Base-by-base conservation (phyloP, 1,140 invertebrate species). In the Amphibalanus amphitrite region DNA sequence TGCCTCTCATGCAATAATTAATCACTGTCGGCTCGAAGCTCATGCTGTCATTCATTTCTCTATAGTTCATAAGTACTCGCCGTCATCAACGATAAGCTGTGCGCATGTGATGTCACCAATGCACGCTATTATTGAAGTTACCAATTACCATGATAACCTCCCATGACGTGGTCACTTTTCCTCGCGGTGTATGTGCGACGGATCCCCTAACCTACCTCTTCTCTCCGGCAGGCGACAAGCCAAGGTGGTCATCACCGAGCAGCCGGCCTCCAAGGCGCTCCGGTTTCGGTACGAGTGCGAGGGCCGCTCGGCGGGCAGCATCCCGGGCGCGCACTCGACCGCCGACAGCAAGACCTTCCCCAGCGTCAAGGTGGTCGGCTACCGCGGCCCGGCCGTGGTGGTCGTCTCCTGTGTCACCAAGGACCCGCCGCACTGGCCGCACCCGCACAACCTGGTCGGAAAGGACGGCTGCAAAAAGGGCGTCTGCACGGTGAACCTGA, bases 371-470 rank as follows among this genome's bases (percentile, higher is more conserved):
- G 87, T 97, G 75, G 81, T 85, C 68, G 89, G 88, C 40, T 91
- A 93, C 80, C 84, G 84, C 75, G 93, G 93, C 33, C 84, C 86
- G 71, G 92, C 89, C 20, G 86, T 94, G 40, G 89, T 97, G 13
- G 89, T 95, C 23, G 92, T 97, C 0, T 97, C 93, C 0, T 97
- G 94, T 81, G 94, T 98, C 25, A 97, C 93, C 25, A 93, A 93
- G 80, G 93, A 97, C 76, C 79, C 83, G 29, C 92, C 93, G 0
- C 90, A 93, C 79, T 77, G 89, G 77, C 88, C 92, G n/a, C 95
- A 98, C 83, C 95, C 95, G 0, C 95, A 98, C 81, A 96, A 95
- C 82, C 83, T 98, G 64, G 95, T 97, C 8, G 94, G 95, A 0
- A 91, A 92, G 77, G 95, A 97, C 76, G 87, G 87, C 10, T 97